Evolutionary conservation across 2,113 vertebrate genomes (phyloP).

Genomic region (Beaufortia kweichowensis): DNA sequence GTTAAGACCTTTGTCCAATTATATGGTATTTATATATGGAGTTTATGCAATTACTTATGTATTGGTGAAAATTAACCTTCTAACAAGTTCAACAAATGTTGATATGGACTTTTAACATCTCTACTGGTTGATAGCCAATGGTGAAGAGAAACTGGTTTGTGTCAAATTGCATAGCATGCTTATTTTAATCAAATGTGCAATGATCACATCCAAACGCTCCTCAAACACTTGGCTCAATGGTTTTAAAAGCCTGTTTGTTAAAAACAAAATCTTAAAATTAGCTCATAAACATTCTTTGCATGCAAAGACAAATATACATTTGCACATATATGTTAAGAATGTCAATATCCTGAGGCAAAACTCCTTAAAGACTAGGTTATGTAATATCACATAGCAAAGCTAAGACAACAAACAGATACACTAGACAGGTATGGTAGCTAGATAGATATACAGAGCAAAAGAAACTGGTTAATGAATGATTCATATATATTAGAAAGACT

Average conservation of each 20-base stretch:
- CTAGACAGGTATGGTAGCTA: not conserved
- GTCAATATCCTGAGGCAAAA: constrained; percentile 6
- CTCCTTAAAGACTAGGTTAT: not conserved
- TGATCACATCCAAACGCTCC: too few species aligned
- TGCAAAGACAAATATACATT: constrained; percentile 26
- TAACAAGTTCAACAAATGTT: not conserved
- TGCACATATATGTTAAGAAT: not conserved
- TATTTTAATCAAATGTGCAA: too few species aligned
- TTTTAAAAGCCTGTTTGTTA: constrained; percentile 27
- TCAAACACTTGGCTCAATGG: not conserved
- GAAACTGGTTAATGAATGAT: not conserved
- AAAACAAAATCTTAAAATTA: not conserved
- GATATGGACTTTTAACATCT: too few species aligned
- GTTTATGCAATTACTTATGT: not conserved
- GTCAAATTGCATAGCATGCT: too few species aligned
- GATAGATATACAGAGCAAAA: not conserved
- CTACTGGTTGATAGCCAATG: too few species aligned
- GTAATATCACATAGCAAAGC: not conserved
- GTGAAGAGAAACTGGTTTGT: too few species aligned
- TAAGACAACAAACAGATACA: too few species aligned
- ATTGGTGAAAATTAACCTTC: not conserved
- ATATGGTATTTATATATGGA: not conserved
- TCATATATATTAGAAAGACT: too few species aligned
- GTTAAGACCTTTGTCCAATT: not conserved
- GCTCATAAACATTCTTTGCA: not conserved